Evolutionary conservation across 1,140 invertebrate genomes (phyloP).

Genomic region (Bombus sibiricus): DNA sequence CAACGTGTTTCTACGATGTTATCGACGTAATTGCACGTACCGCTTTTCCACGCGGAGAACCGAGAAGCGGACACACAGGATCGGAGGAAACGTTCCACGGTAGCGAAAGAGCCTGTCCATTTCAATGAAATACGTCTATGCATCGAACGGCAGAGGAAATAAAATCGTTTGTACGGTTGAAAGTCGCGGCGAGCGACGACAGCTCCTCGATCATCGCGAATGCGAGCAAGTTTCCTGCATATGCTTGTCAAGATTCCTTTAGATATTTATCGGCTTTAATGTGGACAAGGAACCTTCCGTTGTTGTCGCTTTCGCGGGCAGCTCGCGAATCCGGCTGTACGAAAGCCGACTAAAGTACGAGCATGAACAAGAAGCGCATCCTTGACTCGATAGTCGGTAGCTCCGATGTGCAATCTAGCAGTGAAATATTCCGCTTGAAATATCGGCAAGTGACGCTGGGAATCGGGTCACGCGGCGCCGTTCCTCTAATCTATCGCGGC

Average conservation of each 20-base stretch:
- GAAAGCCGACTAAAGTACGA: constrained; percentile 8
- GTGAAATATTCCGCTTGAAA: not conserved
- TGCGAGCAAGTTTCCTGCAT: constrained; percentile 37
- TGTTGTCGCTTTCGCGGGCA: constrained; percentile 53
- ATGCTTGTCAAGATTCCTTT: constrained; percentile 48
- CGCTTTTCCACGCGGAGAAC: not conserved
- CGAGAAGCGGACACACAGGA: too few relatives aligned
- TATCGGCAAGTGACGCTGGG: constrained; percentile 1
- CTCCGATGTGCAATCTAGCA: too few relatives aligned
- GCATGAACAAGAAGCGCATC: not conserved
- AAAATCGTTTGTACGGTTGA: constrained; percentile 31
- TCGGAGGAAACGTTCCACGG: not conserved
- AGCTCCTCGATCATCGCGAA: constrained; percentile 51
- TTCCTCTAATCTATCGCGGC: not conserved
- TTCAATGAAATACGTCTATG: constrained; percentile 33
- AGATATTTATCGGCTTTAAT: constrained; percentile 63
- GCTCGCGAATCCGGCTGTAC: constrained; percentile 13
- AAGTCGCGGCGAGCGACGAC: constrained; percentile 37
- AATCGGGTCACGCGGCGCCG: constrained; percentile 1
- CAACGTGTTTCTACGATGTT: not conserved
- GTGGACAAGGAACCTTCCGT: constrained; percentile 52
- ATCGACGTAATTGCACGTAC: not conserved
- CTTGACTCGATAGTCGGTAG: not conserved
- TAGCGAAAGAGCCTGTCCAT: constrained; percentile 32
- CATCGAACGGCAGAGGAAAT: constrained; percentile 21